Percentiles rank a stretch among this genome's conserved stretches.
Conservation (phyloP, 1,140 invertebrate genomes). For the Calycopis cecrops region DNA sequence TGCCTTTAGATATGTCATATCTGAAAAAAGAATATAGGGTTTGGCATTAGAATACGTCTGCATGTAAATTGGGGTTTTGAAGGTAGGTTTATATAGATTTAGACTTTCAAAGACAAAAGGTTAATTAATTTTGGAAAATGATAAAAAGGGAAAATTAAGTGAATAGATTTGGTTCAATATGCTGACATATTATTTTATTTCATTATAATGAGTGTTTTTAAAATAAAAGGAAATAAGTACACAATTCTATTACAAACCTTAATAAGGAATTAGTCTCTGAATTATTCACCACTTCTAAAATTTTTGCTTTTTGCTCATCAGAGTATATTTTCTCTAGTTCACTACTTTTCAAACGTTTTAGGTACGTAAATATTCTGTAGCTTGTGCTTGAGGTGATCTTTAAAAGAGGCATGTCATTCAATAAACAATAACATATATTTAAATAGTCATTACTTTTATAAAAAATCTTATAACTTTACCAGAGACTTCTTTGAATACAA, state of each 20-base stretch:
- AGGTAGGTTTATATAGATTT: too few relatives aligned
- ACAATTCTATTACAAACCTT: constrained; percentile 28
- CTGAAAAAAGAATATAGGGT: constrained; percentile 34
- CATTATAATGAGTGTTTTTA: too few relatives aligned
- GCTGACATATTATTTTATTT: too few relatives aligned
- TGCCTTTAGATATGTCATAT: constrained; percentile 54
- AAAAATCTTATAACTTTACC: background rate
- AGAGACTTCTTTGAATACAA: background rate
- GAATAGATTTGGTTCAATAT: too few relatives aligned
- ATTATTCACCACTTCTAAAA: constrained; percentile 53
- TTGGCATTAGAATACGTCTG: too few relatives aligned
- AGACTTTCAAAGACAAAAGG: too few relatives aligned
- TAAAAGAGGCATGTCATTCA: too few relatives aligned
- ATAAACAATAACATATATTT: too few relatives aligned
- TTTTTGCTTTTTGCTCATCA: constrained; percentile 46
- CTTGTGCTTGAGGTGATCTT: background rate
- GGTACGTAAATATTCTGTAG: background rate
- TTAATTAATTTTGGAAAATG: too few relatives aligned
- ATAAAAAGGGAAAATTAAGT: too few relatives aligned
- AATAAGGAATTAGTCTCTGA: constrained; percentile 33
- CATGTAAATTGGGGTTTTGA: too few relatives aligned
- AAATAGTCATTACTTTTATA: background rate
- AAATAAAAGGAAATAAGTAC: too few relatives aligned
- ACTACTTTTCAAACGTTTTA: background rate
- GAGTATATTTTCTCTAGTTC: constrained; percentile 33